Evolutionary conservation across 2,888 invertebrate genomes (phyloP).

Genomic region (Seladonia tumulorum): DNA sequence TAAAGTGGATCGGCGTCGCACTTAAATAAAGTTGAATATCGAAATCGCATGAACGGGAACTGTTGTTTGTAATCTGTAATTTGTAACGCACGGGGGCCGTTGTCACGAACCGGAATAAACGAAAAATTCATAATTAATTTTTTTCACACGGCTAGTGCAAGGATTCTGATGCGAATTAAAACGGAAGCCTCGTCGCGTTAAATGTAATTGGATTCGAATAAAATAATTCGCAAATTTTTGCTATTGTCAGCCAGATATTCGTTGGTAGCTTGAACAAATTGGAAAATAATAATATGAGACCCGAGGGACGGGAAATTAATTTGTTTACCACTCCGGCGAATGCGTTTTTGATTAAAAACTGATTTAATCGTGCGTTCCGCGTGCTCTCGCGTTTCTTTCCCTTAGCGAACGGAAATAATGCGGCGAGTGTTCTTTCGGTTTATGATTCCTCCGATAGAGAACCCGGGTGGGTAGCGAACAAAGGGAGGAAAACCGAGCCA

Average conservation of each 20-base stretch:
- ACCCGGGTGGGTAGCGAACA: neutral
- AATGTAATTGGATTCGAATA: neutral
- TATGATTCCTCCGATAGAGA: neutral
- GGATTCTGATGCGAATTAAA: neutral
- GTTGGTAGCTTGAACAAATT: neutral
- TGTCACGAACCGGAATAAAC: neutral
- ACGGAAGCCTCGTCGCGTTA: neutral
- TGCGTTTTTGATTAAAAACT: constrained; percentile 6
- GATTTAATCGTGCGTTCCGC: neutral
- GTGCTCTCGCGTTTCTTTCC: constrained; percentile 2
- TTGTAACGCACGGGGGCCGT: neutral
- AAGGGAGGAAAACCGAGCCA: constrained; percentile 25
- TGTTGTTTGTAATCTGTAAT: neutral
- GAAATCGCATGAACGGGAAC: neutral
- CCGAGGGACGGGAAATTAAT: neutral
- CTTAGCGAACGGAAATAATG: neutral
- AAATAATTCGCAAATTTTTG: neutral
- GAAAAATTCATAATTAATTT: neutral
- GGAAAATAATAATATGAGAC: neutral
- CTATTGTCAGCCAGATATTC: neutral
- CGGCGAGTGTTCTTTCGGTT: constrained; percentile 15
- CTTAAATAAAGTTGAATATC: neutral
- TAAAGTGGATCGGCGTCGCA: neutral
- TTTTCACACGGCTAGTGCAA: neutral
- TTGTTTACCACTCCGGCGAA: neutral